A percentile compares a stretch with the other conserved stretches of the same genome.
phyloP scores from a whole-genome alignment of 2,797 vertebrate genomes.

The Mareca strepera region DNA sequence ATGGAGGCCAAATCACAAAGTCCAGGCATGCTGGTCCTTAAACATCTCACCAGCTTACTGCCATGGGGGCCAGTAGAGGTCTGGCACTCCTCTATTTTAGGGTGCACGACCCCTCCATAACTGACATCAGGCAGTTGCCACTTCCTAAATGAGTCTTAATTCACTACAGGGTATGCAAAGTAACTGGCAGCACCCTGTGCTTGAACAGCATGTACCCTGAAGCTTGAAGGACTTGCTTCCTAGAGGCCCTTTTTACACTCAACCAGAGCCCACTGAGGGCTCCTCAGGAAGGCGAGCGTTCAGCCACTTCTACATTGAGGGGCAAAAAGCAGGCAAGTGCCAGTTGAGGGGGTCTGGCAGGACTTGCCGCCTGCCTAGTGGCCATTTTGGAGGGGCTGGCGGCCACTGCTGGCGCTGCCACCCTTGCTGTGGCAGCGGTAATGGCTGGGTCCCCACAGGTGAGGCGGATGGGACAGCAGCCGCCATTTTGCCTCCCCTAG shows the following conservation, averaged over 20 bases:
- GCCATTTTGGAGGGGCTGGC: neutral
- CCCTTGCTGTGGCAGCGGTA: neutral
- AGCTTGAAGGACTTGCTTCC: no score
- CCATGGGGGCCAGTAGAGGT: accelerated
- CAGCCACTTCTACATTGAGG: accelerated
- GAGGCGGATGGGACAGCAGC: accelerated
- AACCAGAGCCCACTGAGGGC: neutral
- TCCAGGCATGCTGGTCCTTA: neutral
- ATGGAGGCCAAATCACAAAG: neutral
- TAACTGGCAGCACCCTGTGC: neutral
- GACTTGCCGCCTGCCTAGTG: neutral
- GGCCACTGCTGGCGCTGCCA: neutral
- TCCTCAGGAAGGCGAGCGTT: neutral
- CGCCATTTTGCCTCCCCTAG: neutral
- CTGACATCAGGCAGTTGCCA: neutral
- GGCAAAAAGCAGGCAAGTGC: neutral
- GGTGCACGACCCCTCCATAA: accelerated
- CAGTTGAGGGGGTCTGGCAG: neutral
- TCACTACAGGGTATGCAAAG: accelerated
- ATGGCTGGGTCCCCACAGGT: neutral
- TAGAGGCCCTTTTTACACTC: neutral
- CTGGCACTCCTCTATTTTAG: accelerated
- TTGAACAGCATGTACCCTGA: accelerated
- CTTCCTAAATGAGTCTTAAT: neutral
- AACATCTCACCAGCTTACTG: neutral